Base-by-base conservation (phyloP, 1,140 invertebrate genomes). In the Marisa cornuarietis region DNA sequence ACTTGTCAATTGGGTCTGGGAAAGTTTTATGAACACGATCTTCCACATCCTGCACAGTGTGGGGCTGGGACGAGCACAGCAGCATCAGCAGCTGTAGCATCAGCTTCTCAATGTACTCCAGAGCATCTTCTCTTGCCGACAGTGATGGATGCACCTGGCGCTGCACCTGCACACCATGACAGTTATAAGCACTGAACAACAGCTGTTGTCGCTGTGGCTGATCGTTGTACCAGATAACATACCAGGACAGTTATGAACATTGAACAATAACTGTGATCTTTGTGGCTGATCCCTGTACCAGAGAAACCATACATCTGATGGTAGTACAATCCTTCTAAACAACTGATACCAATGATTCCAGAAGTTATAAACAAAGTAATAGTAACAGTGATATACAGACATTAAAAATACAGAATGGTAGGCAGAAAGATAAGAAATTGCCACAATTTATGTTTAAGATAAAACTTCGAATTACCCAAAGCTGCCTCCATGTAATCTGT, bases 51-150 rank as follows among this genome's bases (percentile, higher is more conserved):
- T 91, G 88, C 18, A 92, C 88, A 20, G 87, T 90, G 83, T 93
- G 92, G 71, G 95, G 94, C 66, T 92, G 90, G 65, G 96, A 95
- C 82, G 95, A 94, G 91, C 96, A 98, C 52, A 99, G 92, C 93
- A 96, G 96, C 6, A 94, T 94, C 84, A 99, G 91, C 63, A 99
- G 93, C 78, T 96, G 94, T 24, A 99, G 92, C 87, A 98, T 97
- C 68, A 99, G 93, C 79, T 94, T 94, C 92, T 99, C 97, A 71
- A 99, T 96, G 90, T 97, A 98, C 77, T 96, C 94, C 83, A 99
- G 92, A 0, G 97, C 97, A 92, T 97, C 97, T 85, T 97, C 95
- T 87, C 95, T 94, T 31, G 96, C 96, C 82, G 93, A 94, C 86
- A 99, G 91, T 66, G 94, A 94, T 14, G 96, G 95, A 92, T 98